A percentile compares a stretch with the other conserved stretches of the same genome.
Conservation (phyloP, 2,797 vertebrate species). For the Sternotherus odoratus region DNA sequence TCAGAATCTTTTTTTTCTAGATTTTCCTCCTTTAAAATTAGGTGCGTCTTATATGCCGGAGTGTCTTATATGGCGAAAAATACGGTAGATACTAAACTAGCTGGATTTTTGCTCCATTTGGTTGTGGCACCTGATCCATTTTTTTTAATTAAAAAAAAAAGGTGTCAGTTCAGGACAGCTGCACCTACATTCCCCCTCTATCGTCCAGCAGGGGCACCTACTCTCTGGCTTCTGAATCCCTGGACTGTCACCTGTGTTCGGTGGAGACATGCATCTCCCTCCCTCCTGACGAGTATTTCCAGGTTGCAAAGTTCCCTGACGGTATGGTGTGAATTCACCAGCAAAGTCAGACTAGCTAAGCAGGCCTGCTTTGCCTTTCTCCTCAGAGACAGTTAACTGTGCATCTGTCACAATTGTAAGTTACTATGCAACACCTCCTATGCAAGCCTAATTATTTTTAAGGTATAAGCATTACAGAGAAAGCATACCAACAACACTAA, state of each 20-base stretch:
- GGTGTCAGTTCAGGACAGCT: not conserved
- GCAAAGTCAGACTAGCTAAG: not conserved
- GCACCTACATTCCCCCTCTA: not conserved
- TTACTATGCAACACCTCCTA: not conserved
- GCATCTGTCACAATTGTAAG: not conserved
- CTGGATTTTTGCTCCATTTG: not conserved
- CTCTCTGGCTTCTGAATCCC: not conserved
- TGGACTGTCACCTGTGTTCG: not conserved
- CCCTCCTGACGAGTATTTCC: not conserved
- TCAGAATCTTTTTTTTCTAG: no score
- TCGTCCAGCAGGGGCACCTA: not conserved
- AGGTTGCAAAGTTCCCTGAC: not conserved
- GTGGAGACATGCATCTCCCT: not conserved
- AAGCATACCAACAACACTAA: not conserved
- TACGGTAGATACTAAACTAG: not conserved
- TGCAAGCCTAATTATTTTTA: not conserved
- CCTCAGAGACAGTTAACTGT: not conserved
- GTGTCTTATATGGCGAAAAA: no score
- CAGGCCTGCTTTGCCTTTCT: not conserved
- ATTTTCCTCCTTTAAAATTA: no score
- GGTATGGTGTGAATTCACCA: not conserved
- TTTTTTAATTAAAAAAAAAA: no score
- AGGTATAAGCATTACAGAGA: not conserved
- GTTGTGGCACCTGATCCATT: not conserved
- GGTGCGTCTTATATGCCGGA: no score